Evolutionary conservation across 2,888 invertebrate species (phyloP).

Genomic region (Plebejus anna): DNA sequence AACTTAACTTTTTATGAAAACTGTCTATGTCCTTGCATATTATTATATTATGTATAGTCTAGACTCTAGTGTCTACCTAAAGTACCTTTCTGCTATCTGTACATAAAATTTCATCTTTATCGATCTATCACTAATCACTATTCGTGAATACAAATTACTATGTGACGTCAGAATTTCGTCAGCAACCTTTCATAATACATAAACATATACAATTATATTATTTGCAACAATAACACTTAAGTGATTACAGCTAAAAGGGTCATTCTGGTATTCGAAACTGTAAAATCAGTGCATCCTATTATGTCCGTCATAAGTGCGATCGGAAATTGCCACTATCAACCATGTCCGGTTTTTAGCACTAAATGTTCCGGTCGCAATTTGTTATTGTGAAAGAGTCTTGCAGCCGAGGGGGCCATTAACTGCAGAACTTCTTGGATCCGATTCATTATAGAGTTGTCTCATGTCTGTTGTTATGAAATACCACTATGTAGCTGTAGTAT

Average conservation of each 20-base stretch:
- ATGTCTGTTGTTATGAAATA: neutral
- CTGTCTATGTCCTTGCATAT: no score
- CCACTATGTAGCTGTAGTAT: neutral
- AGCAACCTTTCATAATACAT: slow-evolving; percentile 10
- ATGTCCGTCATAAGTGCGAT: slow-evolving; percentile 59
- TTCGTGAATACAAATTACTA: neutral
- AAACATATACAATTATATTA: slow-evolving; percentile 12
- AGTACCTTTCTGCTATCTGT: no score
- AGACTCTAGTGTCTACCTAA: no score
- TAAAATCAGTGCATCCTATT: slow-evolving; percentile 56
- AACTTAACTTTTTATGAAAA: no score
- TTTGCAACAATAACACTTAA: slow-evolving; percentile 33
- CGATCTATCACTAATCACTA: neutral
- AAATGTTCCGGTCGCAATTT: slow-evolving; percentile 78
- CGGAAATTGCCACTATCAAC: slow-evolving; percentile 74
- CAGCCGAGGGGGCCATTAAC: slow-evolving; percentile 30
- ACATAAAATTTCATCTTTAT: no score
- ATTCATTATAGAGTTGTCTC: slow-evolving; percentile 23
- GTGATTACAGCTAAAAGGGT: slow-evolving; percentile 44
- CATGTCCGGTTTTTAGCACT: slow-evolving; percentile 75
- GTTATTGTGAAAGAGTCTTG: slow-evolving; percentile 49
- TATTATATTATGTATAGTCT: no score
- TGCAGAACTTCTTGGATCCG: slow-evolving; percentile 18
- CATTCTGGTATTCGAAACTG: slow-evolving; percentile 46
- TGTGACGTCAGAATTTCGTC: neutral